A percentile compares a stretch with the other conserved stretches of the same genome.
Evolutionary conservation across 2,113 vertebrate species (phyloP).

Genomic region (Atractosteus spatula): DNA sequence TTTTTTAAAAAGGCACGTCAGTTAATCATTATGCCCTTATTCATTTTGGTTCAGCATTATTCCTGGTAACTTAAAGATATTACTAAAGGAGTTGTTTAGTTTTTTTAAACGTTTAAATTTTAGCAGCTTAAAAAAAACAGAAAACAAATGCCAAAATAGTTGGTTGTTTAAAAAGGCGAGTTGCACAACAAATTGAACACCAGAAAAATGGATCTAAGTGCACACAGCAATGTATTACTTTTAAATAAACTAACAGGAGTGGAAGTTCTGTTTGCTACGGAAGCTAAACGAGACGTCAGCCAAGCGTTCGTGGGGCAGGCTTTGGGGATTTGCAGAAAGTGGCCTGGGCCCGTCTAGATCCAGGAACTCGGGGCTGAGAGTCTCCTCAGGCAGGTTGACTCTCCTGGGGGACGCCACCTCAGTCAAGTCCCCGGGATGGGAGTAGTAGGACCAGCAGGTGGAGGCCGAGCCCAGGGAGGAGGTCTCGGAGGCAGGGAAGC

Average conservation of each 20-base stretch:
- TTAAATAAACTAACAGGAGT: slow-evolving; percentile 40
- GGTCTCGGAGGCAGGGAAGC: background rate
- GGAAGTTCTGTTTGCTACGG: slow-evolving; percentile 47
- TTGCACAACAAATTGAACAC: too few relatives aligned
- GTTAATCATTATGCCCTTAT: too few relatives aligned
- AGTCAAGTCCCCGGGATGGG: slow-evolving; percentile 1
- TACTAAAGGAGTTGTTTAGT: too few relatives aligned
- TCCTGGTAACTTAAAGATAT: too few relatives aligned
- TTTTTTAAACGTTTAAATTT: too few relatives aligned
- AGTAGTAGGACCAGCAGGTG: slow-evolving; percentile 26
- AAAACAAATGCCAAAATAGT: too few relatives aligned
- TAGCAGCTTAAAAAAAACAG: too few relatives aligned
- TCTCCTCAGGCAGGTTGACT: slow-evolving; percentile 69
- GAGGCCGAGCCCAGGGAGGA: slow-evolving; percentile 29
- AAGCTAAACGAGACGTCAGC: slow-evolving; percentile 47
- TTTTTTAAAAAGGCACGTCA: too few relatives aligned
- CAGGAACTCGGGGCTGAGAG: slow-evolving; percentile 44
- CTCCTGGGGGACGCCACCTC: slow-evolving; percentile 10
- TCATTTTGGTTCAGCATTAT: too few relatives aligned
- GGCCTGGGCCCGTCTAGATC: slow-evolving; percentile 28
- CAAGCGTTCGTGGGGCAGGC: slow-evolving; percentile 41
- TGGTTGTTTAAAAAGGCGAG: too few relatives aligned
- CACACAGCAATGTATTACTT: too few relatives aligned
- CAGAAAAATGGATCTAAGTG: too few relatives aligned
- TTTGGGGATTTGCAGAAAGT: slow-evolving; percentile 40